phyloP scores from a whole-genome alignment of 2,888 invertebrate species.

The Troglohyphantes excavatus region DNA sequence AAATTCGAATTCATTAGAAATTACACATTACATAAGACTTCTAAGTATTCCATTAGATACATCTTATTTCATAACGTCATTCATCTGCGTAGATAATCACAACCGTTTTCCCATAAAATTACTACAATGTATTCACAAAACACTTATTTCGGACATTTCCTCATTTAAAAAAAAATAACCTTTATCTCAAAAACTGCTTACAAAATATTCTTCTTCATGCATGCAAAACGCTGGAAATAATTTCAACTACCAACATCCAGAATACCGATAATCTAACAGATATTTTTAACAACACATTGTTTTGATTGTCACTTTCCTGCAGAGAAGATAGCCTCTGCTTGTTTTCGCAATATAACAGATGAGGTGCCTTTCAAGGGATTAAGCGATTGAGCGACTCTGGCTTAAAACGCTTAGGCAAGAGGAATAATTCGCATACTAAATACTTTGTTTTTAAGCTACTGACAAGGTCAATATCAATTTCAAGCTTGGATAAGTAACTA shows the following conservation, averaged over 20 bases:
- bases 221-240: neutral
- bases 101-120: neutral
- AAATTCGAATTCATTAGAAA: no score
- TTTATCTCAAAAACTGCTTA: neutral
- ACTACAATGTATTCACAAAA: neutral
- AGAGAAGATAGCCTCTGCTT: neutral
- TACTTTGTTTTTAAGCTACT: conserved; percentile 40
- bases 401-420: conserved; percentile 11
- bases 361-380: conserved; percentile 9
- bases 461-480: conserved; percentile 60
- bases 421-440: conserved; percentile 43
- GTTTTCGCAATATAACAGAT: conserved; percentile 10
- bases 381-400: neutral
- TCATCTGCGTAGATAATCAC: neutral
- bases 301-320: conserved; percentile 47
- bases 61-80: neutral
- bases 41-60: neutral
- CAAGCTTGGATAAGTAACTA: conserved; percentile 35
- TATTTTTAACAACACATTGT: conserved; percentile 35
- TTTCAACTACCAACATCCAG: neutral
- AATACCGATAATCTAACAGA: neutral
- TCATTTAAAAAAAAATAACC: neutral
- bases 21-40: no score
- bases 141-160: neutral
- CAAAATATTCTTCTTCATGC: neutral